These are phyloP conservation scores for Leptinotarsa peninsularis DNA, from an alignment of 2,888 invertebrate genomes.

Conservation along the genomic window DNA sequence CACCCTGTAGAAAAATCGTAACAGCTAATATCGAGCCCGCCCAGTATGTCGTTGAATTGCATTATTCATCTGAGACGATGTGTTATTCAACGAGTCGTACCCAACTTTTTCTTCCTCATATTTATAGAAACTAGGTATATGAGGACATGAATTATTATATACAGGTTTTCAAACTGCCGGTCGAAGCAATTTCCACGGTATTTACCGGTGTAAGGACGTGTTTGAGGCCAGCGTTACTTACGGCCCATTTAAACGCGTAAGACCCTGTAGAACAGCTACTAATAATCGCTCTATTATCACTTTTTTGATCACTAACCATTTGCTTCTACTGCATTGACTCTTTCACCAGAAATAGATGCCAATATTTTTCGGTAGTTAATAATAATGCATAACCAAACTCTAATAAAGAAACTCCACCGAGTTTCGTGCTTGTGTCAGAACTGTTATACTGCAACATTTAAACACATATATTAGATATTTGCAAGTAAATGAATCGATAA, in stretches of 20 bases:
- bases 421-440: no score
- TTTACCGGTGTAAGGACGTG: slow-evolving; percentile 21
- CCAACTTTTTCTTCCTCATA: slow-evolving; percentile 35
- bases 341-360: no score
- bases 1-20: slow-evolving; percentile 3
- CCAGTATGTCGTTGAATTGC: slow-evolving; percentile 18
- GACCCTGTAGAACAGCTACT: no score
- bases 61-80: slow-evolving; percentile 22
- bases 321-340: no score
- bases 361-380: no score
- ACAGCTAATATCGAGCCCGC: background rate
- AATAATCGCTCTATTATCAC: no score
- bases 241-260: background rate
- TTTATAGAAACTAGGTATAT: slow-evolving; percentile 39
- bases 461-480: no score
- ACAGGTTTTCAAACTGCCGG: slow-evolving; percentile 27
- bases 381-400: no score
- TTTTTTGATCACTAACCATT: no score
- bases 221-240: background rate
- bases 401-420: no score
- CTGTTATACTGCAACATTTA: no score
- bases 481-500: no score
- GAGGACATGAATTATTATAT: slow-evolving; percentile 36
- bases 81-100: slow-evolving; percentile 11
- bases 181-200: slow-evolving; percentile 8